A percentile compares a stretch with the other conserved stretches of the same genome.
phyloP scores from a whole-genome alignment of 2,113 vertebrate genomes.

The Dolichotis patagonum region DNA sequence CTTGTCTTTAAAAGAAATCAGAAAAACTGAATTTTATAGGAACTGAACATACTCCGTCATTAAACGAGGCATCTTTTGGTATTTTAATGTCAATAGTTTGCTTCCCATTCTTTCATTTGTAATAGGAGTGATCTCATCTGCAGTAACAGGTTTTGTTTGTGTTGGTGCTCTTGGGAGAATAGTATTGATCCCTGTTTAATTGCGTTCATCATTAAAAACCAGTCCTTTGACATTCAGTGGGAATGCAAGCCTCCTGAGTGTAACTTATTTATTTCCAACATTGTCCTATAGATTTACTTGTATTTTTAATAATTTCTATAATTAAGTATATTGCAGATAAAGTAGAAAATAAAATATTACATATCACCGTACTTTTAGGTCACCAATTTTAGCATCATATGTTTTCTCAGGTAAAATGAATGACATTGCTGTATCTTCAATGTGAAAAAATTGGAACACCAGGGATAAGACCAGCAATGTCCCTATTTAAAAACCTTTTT shows the following conservation, averaged over 20 bases:
- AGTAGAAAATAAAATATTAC: neutral
- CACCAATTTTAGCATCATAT: no score
- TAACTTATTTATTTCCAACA: neutral
- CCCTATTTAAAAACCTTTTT: neutral
- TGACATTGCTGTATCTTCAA: neutral
- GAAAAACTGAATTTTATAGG: neutral
- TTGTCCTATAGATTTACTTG: neutral
- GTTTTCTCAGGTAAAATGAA: no score
- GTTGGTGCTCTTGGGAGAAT: slow-evolving; percentile 33
- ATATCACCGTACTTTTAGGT: neutral
- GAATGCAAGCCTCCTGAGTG: neutral
- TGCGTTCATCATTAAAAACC: slow-evolving; percentile 45
- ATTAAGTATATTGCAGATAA: neutral
- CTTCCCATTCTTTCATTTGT: slow-evolving; percentile 34
- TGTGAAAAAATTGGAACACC: slow-evolving; percentile 17
- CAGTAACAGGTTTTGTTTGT: slow-evolving; percentile 20
- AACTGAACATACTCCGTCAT: neutral
- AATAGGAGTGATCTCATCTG: slow-evolving; percentile 17
- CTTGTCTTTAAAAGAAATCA: slow-evolving; percentile 21
- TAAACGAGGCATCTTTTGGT: slow-evolving; percentile 3
- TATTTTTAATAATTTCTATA: neutral
- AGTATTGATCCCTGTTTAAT: slow-evolving; percentile 30
- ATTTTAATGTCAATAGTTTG: slow-evolving; percentile 49
- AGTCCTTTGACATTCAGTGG: neutral
- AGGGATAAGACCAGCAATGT: neutral